Base-by-base conservation (phyloP, 1,140 invertebrate genomes). In the Limonius californicus region DNA sequence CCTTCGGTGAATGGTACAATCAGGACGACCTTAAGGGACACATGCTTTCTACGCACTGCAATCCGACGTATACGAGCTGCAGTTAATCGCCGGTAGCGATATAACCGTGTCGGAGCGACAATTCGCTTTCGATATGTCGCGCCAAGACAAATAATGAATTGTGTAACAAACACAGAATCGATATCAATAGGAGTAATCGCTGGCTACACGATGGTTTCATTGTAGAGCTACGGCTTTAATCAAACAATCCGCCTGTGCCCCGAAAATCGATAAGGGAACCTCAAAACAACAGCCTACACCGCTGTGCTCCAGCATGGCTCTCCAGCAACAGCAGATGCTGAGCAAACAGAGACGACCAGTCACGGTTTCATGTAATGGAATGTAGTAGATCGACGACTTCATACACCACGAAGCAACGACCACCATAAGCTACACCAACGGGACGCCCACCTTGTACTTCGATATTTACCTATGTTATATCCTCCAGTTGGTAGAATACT, bases 241-340 rank as follows among this genome's bases (percentile, higher is more conserved):
- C 54, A 55, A 55, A 55, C 54, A 55, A 32, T 55, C 21, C 54
- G 54, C 21, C 54, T 55, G 54, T 55, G 54, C 54, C 54, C 54
- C 21, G 54, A 55, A 55, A 55, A 55, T 55, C 54, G 54, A 55
- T 55, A 55, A 18, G 42, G 54, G 19, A 35, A 27, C 54, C 27
- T 30, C 21, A 55, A 55, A 55, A 55, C 54, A 30, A 35, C 54
- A 12, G 54, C 30, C 30, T 35, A 55, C 9, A 55, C 54, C 21
- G 15, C 18, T n/a, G n/a, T 9, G 54, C 21, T 6, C 54, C 27
- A 16, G 21, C 54, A 55, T 18, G 30, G 18, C 27, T 30, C 21
- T 55, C 54, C 2, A 50, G 9, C 7, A 50, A 11, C 16, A 16
- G 7, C 8, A 14, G 45, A 50, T 50, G 45, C 45, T 50, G 45